Evolutionary conservation across 35 echinoderm and acorn worm species (phyloP).

Genomic region (Apostichopus parvimensis): DNA sequence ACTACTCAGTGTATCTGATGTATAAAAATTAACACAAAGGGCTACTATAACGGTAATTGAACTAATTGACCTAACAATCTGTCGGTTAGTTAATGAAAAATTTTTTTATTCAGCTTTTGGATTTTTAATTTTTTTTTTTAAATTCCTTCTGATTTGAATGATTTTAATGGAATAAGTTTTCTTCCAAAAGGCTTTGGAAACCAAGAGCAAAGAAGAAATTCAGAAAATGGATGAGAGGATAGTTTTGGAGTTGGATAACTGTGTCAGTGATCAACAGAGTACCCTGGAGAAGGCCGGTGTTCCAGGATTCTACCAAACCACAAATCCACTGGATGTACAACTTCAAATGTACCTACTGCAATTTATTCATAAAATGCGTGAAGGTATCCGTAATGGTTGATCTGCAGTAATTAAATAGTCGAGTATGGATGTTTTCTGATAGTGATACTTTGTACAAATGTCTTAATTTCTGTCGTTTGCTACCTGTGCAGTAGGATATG

Average conservation of each 20-base stretch:
- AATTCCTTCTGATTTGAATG: not conserved
- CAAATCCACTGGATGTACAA: constrained; percentile 66
- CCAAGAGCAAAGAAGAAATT: constrained; percentile 67
- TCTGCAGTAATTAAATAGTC: not conserved
- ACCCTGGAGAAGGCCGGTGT: constrained; percentile 84
- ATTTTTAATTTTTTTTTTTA: too few species aligned
- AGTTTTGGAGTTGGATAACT: constrained; percentile 73
- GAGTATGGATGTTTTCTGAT: too few species aligned
- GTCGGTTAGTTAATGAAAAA: too few species aligned
- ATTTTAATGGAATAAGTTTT: too few species aligned
- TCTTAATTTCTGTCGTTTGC: too few species aligned
- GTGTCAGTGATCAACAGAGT: constrained; percentile 80
- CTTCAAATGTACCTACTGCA: constrained; percentile 94
- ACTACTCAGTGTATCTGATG: too few species aligned
- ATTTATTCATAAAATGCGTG: constrained; percentile 74
- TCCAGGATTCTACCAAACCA: constrained; percentile 81
- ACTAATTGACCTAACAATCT: too few species aligned
- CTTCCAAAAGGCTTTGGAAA: constrained; percentile 68
- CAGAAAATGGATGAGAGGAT: constrained; percentile 79
- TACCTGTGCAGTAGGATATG: too few species aligned
- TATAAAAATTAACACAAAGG: not conserved
- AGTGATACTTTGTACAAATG: too few species aligned
- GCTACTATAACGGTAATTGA: too few species aligned
- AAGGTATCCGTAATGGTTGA: constrained; percentile 46
- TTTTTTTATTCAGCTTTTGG: too few species aligned